Evolutionary conservation across 2,113 vertebrate genomes (phyloP).

Genomic region (Irena cyanogastra): DNA sequence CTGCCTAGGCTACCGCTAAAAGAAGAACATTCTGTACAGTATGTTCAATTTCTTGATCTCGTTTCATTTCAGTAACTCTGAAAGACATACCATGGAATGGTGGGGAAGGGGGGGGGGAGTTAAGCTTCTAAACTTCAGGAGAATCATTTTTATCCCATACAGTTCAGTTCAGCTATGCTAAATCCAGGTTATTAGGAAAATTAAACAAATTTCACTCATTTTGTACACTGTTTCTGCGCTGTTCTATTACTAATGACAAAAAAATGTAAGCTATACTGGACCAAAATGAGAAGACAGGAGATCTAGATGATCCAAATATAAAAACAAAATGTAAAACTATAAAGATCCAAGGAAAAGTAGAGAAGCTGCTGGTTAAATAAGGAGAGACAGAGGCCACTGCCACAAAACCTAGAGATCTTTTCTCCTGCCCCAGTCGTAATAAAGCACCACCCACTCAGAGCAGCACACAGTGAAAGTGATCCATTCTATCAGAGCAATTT

Average conservation of each 20-base stretch:
- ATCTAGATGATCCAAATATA: neutral
- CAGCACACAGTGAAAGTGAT: neutral
- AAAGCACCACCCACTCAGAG: neutral
- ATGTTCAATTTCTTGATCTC: neutral
- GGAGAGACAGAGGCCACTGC: neutral
- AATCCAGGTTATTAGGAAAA: neutral
- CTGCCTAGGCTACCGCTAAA: neutral
- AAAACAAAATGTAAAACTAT: neutral
- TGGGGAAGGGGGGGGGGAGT: fast-evolving
- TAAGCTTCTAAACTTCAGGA: neutral
- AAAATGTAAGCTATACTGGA: neutral
- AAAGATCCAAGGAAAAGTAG: neutral
- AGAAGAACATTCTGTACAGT: neutral
- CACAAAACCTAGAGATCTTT: neutral
- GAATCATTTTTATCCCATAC: neutral
- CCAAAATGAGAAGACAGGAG: neutral
- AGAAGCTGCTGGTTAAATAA: neutral
- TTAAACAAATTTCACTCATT: neutral
- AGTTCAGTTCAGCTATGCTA: neutral
- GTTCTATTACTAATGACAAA: neutral
- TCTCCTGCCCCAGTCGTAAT: neutral
- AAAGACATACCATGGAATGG: neutral
- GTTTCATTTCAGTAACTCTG: neutral
- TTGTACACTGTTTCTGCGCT: neutral
- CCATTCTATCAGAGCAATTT: neutral